Conservation (phyloP, 2,797 vertebrate genomes). For the Cryptoblepharus egeriae region DNA sequence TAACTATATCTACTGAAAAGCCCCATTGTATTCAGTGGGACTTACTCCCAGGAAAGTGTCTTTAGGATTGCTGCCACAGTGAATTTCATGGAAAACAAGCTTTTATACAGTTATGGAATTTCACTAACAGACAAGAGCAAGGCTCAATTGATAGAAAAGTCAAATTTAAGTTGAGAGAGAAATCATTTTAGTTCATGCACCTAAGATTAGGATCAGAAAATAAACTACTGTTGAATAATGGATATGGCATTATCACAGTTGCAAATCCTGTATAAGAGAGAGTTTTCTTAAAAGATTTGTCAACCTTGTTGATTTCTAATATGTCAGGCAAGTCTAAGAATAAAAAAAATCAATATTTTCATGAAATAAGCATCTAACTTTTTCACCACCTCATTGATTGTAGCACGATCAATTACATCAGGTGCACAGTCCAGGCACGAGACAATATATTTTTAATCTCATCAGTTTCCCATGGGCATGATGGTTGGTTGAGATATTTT, state of each 20-base stretch:
- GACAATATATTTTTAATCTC: background rate
- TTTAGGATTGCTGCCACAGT: too few relatives aligned
- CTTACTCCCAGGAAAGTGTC: too few relatives aligned
- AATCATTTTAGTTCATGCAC: background rate
- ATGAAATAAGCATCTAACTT: background rate
- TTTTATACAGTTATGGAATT: background rate
- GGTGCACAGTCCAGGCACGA: background rate
- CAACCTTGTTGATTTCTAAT: background rate
- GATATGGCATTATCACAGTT: background rate
- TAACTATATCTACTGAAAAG: too few relatives aligned
- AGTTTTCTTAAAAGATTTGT: background rate
- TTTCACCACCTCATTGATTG: background rate
- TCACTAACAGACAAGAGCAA: background rate
- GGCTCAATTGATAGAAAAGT: background rate
- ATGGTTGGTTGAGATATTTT: background rate
- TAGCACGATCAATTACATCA: background rate
- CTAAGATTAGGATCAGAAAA: background rate
- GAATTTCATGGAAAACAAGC: background rate
- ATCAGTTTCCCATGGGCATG: background rate
- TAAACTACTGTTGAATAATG: background rate
- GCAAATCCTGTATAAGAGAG: background rate
- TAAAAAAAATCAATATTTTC: background rate
- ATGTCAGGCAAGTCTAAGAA: background rate
- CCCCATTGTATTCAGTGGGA: too few relatives aligned
- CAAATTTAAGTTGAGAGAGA: background rate